A percentile compares a stretch with the other conserved stretches of the same genome.
Evolutionary conservation across 2,888 invertebrate species (phyloP).

Genomic region (Rugalucina vietnamica): DNA sequence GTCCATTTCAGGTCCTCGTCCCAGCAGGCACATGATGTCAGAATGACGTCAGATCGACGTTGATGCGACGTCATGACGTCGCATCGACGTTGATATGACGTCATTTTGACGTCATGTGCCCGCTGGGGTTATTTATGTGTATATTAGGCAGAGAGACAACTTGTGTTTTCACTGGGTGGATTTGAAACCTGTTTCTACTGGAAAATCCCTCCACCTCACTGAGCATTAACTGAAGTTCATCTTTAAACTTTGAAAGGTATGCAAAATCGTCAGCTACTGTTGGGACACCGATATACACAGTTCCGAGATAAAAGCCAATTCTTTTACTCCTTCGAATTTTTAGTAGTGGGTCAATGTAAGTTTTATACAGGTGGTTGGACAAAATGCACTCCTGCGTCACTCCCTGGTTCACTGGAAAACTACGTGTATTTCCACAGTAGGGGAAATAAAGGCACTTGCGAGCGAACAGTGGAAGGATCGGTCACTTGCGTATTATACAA

Average conservation of each 20-base stretch:
- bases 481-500: too few species aligned
- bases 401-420: constrained; percentile 2
- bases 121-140: too few species aligned
- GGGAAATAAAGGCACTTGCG: too few species aligned
- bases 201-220: too few species aligned
- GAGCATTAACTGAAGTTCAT: constrained; percentile 3
- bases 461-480: too few species aligned
- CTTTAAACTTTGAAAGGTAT: not conserved
- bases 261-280: not conserved
- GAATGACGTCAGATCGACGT: too few species aligned
- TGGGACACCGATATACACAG: not conserved
- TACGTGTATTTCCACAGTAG: too few species aligned
- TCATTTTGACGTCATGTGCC: too few species aligned
- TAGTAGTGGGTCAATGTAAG: not conserved
- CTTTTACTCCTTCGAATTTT: not conserved
- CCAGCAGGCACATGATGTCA: too few species aligned
- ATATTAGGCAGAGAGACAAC: not conserved
- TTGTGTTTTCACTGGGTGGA: not conserved
- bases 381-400: constrained; percentile 9
- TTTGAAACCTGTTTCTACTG: not conserved
- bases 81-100: too few species aligned
- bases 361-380: not conserved
- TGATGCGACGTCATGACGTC: too few species aligned
- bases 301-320: not conserved
- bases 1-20: not conserved